A percentile compares a stretch with the other conserved stretches of the same genome.
Conservation (phyloP, 2,888 invertebrate species). For the Carterocephalus palaemon region DNA sequence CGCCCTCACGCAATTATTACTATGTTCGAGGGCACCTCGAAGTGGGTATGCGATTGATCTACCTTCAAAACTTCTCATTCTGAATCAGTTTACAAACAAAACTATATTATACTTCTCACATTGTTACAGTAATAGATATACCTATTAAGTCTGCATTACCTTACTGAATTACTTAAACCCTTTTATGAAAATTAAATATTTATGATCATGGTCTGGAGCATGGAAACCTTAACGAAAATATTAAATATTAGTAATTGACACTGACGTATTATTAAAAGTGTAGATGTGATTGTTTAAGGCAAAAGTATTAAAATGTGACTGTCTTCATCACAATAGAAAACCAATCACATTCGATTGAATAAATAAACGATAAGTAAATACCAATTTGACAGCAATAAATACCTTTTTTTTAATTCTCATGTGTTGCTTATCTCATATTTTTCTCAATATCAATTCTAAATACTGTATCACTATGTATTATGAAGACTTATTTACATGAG, state of each 20-base stretch:
- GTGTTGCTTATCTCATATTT: slow-evolving; percentile 59
- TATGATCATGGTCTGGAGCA: slow-evolving; percentile 34
- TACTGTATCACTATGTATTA: slow-evolving; percentile 59
- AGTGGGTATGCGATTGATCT: slow-evolving; percentile 32
- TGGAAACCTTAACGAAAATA: slow-evolving; percentile 43
- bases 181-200: slow-evolving; percentile 35
- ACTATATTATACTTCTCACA: slow-evolving; percentile 76
- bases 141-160: slow-evolving; percentile 45
- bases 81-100: slow-evolving; percentile 48
- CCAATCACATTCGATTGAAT: slow-evolving; percentile 45
- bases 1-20: slow-evolving; percentile 33
- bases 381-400: slow-evolving; percentile 58
- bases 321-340: slow-evolving; percentile 37
- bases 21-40: slow-evolving; percentile 36
- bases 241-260: slow-evolving; percentile 50
- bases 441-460: slow-evolving; percentile 62
- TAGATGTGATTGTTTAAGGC: slow-evolving; percentile 35
- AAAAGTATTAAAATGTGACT: slow-evolving; percentile 24
- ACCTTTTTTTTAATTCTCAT: slow-evolving; percentile 63
- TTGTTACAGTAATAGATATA: slow-evolving; percentile 35
- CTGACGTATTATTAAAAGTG: slow-evolving; percentile 32
- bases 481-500: slow-evolving; percentile 69
- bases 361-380: slow-evolving; percentile 51
- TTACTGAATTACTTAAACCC: slow-evolving; percentile 37
- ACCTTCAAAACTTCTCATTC: slow-evolving; percentile 19